Evolutionary conservation across 2,888 invertebrate genomes (phyloP).

Genomic region (Agonum fuliginosum): DNA sequence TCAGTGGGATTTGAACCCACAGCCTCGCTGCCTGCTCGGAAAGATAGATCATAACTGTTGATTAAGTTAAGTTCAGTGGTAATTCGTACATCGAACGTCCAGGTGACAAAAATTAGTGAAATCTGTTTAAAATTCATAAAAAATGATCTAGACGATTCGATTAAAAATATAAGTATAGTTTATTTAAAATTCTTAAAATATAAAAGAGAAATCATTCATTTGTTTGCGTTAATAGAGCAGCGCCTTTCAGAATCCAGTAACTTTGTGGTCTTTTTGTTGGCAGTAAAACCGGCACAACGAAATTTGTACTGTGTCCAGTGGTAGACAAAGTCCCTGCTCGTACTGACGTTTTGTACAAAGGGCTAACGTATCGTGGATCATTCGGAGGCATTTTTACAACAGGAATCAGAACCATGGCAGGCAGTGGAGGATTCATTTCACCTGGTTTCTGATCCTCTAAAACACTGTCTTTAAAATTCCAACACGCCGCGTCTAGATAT

Average conservation of each 20-base stretch:
- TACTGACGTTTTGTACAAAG: conserved; percentile 91
- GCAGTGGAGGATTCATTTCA: conserved; percentile 85
- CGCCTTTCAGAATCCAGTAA: conserved; percentile 92
- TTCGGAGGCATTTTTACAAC: conserved; percentile 77
- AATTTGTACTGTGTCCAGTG: conserved; percentile 95
- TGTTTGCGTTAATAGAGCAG: conserved; percentile 89
- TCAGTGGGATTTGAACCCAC: no score
- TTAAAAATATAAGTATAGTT: neutral
- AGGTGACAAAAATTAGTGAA: no score
- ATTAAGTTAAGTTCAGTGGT: no score
- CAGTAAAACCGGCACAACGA: conserved; percentile 86
- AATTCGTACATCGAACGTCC: no score
- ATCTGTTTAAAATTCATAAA: no score
- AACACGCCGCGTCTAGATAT: conserved; percentile 91
- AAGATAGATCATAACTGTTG: no score
- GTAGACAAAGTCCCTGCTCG: conserved; percentile 91
- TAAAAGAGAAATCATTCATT: conserved; percentile 76
- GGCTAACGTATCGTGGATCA: conserved; percentile 82
- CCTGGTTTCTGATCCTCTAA: conserved; percentile 88
- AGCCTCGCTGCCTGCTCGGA: no score
- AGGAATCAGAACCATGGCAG: conserved; percentile 81
- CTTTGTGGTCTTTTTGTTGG: conserved; percentile 79
- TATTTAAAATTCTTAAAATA: neutral
- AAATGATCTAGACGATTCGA: no score
- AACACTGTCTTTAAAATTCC: conserved; percentile 80